A percentile compares a stretch with the other conserved stretches of the same genome.
These are phyloP conservation scores for Ceratina calcarata DNA, from an alignment of 1,140 invertebrate genomes.

Conservation along the genomic window DNA sequence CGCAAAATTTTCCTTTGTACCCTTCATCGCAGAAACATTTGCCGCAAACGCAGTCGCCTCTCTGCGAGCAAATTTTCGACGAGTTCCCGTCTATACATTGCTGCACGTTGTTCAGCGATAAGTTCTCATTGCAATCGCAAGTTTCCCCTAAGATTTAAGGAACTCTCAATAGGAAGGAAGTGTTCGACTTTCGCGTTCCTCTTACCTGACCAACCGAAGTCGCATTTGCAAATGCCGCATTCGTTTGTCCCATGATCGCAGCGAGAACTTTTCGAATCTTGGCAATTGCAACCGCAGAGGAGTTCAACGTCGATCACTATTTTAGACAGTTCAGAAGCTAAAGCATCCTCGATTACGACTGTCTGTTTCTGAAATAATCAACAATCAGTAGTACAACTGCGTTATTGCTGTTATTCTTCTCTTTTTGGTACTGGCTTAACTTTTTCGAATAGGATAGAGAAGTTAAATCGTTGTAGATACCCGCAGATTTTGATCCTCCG, in stretches of 20 bases:
- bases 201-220: slow-evolving; percentile 66
- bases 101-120: slow-evolving; percentile 45
- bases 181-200: not conserved
- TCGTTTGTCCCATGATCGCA: slow-evolving; percentile 64
- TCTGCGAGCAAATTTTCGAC: slow-evolving; percentile 56
- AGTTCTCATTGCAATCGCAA: slow-evolving; percentile 64
- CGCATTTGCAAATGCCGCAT: slow-evolving; percentile 68
- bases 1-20: slow-evolving; percentile 65
- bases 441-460: not conserved
- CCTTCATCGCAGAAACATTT: slow-evolving; percentile 64
- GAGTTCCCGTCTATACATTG: slow-evolving; percentile 53
- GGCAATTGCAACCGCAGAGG: slow-evolving; percentile 66
- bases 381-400: not conserved
- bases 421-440: too few relatives aligned
- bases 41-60: slow-evolving; percentile 67
- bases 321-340: slow-evolving; percentile 65
- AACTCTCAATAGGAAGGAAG: not conserved
- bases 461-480: slow-evolving; percentile 31
- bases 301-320: slow-evolving; percentile 64
- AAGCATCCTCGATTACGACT: slow-evolving; percentile 59
- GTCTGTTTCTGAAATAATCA: slow-evolving; percentile 52
- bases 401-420: too few relatives aligned
- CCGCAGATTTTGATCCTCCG: slow-evolving; percentile 61
- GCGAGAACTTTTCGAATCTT: slow-evolving; percentile 33
- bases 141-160: slow-evolving; percentile 54